A percentile compares a stretch with the other conserved stretches of the same genome.
These are phyloP conservation scores for Cosmopolites sordidus DNA, from an alignment of 2,888 invertebrate genomes.

Conservation along the genomic window DNA sequence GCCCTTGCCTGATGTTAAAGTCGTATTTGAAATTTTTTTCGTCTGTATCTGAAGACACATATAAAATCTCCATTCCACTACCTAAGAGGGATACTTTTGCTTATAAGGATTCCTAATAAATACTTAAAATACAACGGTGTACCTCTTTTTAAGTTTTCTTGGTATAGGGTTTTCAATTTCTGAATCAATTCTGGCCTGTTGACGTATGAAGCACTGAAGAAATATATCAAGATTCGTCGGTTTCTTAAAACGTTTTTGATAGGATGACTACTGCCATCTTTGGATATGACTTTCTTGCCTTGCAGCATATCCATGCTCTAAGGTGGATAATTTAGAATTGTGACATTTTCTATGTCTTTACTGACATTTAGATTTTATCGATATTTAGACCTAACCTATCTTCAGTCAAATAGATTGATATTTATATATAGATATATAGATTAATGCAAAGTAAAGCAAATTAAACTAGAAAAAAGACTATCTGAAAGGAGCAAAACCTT, in stretches of 20 bases:
- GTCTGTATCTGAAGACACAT: slow-evolving; percentile 32
- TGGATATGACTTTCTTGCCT: slow-evolving; percentile 27
- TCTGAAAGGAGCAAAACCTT: no score
- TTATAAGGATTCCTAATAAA: slow-evolving; percentile 2
- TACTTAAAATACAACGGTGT: not conserved
- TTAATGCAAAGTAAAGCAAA: no score
- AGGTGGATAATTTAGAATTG: no score
- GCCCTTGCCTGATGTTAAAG: slow-evolving; percentile 29
- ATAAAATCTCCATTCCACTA: slow-evolving; percentile 32
- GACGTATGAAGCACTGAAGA: slow-evolving; percentile 31
- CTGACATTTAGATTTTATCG: no score
- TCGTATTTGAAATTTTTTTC: slow-evolving; percentile 27
- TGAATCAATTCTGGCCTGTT: slow-evolving; percentile 25
- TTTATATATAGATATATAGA: no score
- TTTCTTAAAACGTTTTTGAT: slow-evolving; percentile 24
- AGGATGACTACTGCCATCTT: slow-evolving; percentile 25
- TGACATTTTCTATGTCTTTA: no score
- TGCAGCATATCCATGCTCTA: slow-evolving; percentile 31
- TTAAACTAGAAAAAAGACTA: no score
- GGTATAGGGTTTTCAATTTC: slow-evolving; percentile 28
- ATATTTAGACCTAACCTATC: no score
- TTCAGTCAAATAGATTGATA: no score
- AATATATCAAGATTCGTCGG: slow-evolving; percentile 29
- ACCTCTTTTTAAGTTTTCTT: slow-evolving; percentile 30
- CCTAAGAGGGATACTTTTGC: slow-evolving; percentile 6